Evolutionary conservation across 2,797 vertebrate genomes (phyloP).

Genomic region (Pantherophis vulpinus): DNA sequence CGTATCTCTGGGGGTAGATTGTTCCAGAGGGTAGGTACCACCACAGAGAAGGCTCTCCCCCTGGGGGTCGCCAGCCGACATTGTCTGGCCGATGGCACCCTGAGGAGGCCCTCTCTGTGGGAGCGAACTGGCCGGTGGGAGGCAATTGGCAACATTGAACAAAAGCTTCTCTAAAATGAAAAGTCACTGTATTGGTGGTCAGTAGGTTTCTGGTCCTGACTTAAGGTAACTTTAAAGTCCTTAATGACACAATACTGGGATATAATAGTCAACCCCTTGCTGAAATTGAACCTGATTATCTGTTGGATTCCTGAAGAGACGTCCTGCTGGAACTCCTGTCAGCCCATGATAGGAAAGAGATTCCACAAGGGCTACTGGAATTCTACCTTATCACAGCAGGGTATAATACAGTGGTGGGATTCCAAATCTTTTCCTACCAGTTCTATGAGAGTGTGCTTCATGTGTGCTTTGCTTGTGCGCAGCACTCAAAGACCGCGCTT

Average conservation of each 20-base stretch:
- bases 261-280: not conserved
- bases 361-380: not conserved
- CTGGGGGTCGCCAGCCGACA: too few relatives aligned
- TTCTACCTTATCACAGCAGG: not conserved
- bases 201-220: not conserved
- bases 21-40: too few relatives aligned
- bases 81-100: too few relatives aligned
- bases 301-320: not conserved
- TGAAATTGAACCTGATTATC: not conserved
- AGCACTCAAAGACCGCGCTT: too few relatives aligned
- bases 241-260: not conserved
- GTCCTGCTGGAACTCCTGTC: not conserved
- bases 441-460: too few relatives aligned
- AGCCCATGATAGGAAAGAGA: not conserved
- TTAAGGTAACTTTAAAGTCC: not conserved
- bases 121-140: too few relatives aligned
- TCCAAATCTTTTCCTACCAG: too few relatives aligned
- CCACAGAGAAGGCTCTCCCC: too few relatives aligned
- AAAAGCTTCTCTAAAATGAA: constrained; percentile 47
- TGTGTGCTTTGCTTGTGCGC: too few relatives aligned
- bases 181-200: not conserved
- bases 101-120: too few relatives aligned
- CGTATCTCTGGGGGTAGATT: too few relatives aligned
- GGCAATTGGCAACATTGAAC: constrained; percentile 28
- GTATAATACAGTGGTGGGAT: not conserved